These are phyloP conservation scores for Tachystola acroxantha DNA, from an alignment of 2,888 invertebrate species.

Conservation along the genomic window DNA sequence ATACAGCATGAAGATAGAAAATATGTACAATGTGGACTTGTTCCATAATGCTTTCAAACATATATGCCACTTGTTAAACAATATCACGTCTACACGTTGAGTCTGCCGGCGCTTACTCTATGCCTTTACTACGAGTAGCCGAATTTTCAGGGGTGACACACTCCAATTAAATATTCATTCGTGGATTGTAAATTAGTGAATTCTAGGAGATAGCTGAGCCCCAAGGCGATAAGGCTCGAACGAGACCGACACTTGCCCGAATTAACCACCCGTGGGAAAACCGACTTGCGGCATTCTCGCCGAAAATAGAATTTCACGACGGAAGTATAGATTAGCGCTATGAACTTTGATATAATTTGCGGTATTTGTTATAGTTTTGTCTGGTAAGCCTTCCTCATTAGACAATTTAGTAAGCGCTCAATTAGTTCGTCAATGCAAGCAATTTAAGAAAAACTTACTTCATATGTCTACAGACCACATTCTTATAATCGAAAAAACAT, in stretches of 20 bases:
- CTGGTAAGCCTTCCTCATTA: too few relatives aligned
- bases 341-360: constrained; percentile 15
- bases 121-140: constrained; percentile 30
- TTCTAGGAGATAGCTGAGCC: constrained; percentile 44
- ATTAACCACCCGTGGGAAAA: constrained; percentile 27
- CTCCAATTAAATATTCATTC: constrained; percentile 66
- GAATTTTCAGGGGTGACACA: constrained; percentile 64
- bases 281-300: constrained; percentile 9
- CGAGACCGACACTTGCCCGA: constrained; percentile 27
- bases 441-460: too few relatives aligned
- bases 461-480: too few relatives aligned
- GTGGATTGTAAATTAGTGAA: constrained; percentile 67
- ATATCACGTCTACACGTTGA: constrained; percentile 18
- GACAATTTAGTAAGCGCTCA: too few relatives aligned
- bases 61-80: too few relatives aligned
- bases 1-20: too few relatives aligned
- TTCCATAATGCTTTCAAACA: too few relatives aligned
- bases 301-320: constrained; percentile 4
- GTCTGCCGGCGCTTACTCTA: constrained; percentile 16
- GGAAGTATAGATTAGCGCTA: constrained; percentile 6
- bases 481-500: too few relatives aligned
- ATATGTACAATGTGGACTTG: too few relatives aligned
- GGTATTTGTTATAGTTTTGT: too few relatives aligned
- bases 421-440: too few relatives aligned
- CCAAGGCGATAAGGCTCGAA: constrained; percentile 40